Conservation (phyloP, 2,797 vertebrate genomes). For the Esox lucius region DNA sequence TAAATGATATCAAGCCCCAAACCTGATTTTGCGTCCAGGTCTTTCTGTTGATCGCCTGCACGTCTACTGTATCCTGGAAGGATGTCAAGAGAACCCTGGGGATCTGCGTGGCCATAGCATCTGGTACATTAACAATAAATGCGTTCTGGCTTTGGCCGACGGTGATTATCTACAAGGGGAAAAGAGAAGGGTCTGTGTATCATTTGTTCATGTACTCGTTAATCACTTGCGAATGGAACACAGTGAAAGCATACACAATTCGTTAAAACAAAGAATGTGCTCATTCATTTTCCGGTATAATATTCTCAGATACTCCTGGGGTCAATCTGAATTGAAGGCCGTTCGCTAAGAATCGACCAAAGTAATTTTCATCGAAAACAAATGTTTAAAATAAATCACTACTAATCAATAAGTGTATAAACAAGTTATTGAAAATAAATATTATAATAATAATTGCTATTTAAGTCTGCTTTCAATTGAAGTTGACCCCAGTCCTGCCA, state of each 20-base stretch:
- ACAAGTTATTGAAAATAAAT: too few relatives aligned
- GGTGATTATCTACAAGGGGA: conserved; percentile 59
- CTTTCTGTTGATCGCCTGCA: conserved; percentile 55
- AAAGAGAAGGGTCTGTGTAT: not conserved
- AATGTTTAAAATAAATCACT: too few relatives aligned
- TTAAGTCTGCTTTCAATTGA: too few relatives aligned
- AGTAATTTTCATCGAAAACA: too few relatives aligned
- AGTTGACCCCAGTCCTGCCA: not conserved
- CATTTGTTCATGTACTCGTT: not conserved
- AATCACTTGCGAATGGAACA: not conserved
- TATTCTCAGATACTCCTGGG: not conserved
- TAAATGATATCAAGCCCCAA: conserved; percentile 5
- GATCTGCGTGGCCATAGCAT: conserved; percentile 58
- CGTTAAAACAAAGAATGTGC: not conserved
- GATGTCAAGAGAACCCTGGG: conserved; percentile 47
- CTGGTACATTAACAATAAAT: conserved; percentile 60
- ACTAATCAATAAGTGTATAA: too few relatives aligned
- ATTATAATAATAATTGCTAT: too few relatives aligned
- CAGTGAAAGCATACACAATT: not conserved
- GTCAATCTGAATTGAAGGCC: too few relatives aligned
- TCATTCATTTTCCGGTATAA: not conserved
- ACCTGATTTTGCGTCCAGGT: conserved; percentile 66
- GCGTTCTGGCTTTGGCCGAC: conserved; percentile 37
- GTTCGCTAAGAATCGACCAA: too few relatives aligned
- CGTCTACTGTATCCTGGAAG: conserved; percentile 22